Percentiles rank a stretch among this genome's conserved stretches.
These are phyloP conservation scores for Leiothrix lutea DNA, from an alignment of 2,113 vertebrate species.

Conservation along the genomic window DNA sequence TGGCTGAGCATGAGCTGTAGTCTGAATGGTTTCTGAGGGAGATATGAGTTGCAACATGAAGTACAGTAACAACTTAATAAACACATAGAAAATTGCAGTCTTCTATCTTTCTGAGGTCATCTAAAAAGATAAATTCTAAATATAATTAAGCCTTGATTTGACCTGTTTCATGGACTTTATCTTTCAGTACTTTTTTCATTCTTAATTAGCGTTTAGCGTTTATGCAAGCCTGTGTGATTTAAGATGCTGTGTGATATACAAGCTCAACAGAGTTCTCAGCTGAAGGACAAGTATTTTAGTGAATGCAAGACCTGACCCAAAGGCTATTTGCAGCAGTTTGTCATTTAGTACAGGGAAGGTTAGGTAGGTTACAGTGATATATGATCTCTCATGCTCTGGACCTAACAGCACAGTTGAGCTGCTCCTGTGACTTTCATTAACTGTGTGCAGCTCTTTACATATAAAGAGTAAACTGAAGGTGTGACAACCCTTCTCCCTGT, in stretches of 20 bases:
- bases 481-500: neutral
- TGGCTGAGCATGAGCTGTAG: neutral
- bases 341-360: slow-evolving; percentile 79
- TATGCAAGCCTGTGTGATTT: slow-evolving; percentile 51
- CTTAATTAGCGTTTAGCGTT: slow-evolving; percentile 61
- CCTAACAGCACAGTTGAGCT: slow-evolving; percentile 60
- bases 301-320: slow-evolving; percentile 65
- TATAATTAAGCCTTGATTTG: slow-evolving; percentile 26
- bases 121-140: slow-evolving; percentile 41
- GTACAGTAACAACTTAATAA: neutral
- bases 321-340: slow-evolving; percentile 78
- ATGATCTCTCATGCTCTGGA: slow-evolving; percentile 67
- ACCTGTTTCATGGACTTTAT: slow-evolving; percentile 36
- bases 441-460: slow-evolving; percentile 48
- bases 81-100: neutral
- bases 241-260: slow-evolving; percentile 60
- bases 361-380: slow-evolving; percentile 70
- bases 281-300: slow-evolving; percentile 74
- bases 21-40: neutral
- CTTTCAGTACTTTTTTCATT: slow-evolving; percentile 7
- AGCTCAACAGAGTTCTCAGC: slow-evolving; percentile 60
- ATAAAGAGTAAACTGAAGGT: neutral
- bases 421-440: slow-evolving; percentile 64
- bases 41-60: neutral
- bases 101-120: neutral